Evolutionary conservation across 2,888 invertebrate genomes (phyloP).

Genomic region (Diabrotica balteata): DNA sequence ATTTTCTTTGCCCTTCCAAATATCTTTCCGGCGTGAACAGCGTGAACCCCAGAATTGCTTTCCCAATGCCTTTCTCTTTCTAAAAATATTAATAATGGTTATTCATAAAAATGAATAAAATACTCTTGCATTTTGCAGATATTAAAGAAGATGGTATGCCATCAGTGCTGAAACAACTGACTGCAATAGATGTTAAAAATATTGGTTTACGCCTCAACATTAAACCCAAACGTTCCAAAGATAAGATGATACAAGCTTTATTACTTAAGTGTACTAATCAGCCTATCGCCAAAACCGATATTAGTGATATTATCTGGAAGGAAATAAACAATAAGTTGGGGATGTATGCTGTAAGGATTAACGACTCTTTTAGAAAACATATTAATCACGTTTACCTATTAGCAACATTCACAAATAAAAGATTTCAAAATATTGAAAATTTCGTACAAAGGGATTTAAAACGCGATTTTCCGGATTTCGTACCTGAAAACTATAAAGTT

Average conservation of each 20-base stretch:
- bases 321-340: slow-evolving; percentile 47
- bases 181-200: slow-evolving; percentile 27
- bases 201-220: slow-evolving; percentile 28
- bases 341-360: slow-evolving; percentile 47
- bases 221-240: slow-evolving; percentile 36
- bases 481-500: slow-evolving; percentile 41
- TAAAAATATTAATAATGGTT: no score
- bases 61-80: no score
- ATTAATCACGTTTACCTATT: slow-evolving; percentile 48
- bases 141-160: slow-evolving; percentile 25
- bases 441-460: slow-evolving; percentile 42
- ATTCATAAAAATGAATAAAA: no score
- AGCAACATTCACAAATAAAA: slow-evolving; percentile 48
- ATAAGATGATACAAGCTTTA: slow-evolving; percentile 37
- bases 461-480: slow-evolving; percentile 44
- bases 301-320: slow-evolving; percentile 45
- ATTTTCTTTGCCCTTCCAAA: no score
- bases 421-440: slow-evolving; percentile 42
- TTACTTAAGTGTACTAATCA: slow-evolving; percentile 45
- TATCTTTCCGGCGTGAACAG: no score
- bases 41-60: no score
- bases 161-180: slow-evolving; percentile 31
- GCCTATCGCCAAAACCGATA: slow-evolving; percentile 42
- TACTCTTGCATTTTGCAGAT: slow-evolving; percentile 24
- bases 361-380: slow-evolving; percentile 38